Conservation (phyloP, 2,797 vertebrate genomes). For the Phrynocephalus forsythii region DNA sequence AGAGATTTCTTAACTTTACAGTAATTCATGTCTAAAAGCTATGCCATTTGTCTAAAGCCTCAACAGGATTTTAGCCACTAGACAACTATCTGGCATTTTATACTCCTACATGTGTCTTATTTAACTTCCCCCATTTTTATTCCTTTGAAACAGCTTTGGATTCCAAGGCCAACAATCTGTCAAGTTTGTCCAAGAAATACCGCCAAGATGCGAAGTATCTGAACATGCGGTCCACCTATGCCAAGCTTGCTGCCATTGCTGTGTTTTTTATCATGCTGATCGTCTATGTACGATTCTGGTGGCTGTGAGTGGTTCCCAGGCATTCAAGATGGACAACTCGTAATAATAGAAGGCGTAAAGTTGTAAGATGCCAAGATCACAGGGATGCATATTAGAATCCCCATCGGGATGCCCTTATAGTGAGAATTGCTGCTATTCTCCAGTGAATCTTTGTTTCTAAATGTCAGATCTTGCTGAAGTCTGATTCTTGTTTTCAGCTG, state of each 20-base stretch:
- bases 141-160: constrained; percentile 86
- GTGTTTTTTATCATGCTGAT: constrained; percentile 99
- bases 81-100: background rate
- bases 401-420: constrained; percentile 60
- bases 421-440: constrained; percentile 56
- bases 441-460: constrained; percentile 64
- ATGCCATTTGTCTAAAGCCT: no score
- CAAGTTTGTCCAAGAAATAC: constrained; percentile 98
- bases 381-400: constrained; percentile 80
- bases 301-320: constrained; percentile 86
- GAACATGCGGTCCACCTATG: constrained; percentile 98
- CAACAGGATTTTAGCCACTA: background rate
- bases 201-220: constrained; percentile 97
- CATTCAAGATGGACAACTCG: constrained; percentile 63
- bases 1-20: no score
- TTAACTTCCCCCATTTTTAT: constrained; percentile 43
- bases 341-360: constrained; percentile 66
- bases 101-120: background rate
- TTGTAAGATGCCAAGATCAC: constrained; percentile 74
- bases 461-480: constrained; percentile 65
- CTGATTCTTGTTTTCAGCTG: constrained; percentile 74
- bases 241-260: constrained; percentile 94
- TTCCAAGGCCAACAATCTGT: constrained; percentile 97
- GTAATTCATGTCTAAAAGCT: no score
- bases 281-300: constrained; percentile 98